These are phyloP conservation scores for Tolypeutes matacus DNA, from an alignment of 2,797 vertebrate species.

Conservation along the genomic window DNA sequence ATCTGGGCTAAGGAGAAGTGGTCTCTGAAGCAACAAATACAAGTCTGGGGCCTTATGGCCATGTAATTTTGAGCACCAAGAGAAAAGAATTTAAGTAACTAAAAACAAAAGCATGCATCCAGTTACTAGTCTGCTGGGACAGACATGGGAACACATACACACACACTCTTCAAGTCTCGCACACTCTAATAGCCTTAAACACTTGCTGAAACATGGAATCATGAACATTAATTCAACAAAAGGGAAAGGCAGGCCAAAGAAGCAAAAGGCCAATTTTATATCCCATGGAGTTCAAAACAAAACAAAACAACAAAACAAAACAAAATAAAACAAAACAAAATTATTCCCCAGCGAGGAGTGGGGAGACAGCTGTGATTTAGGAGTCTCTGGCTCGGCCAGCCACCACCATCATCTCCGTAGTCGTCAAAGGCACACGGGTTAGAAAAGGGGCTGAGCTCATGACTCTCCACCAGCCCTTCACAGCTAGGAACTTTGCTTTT, in stretches of 20 bases:
- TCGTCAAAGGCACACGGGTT: conserved; percentile 50
- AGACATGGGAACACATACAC: neutral
- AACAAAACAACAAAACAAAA: neutral
- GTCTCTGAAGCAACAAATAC: neutral
- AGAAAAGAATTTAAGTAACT: conserved; percentile 28
- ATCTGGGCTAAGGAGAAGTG: neutral
- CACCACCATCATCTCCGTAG: rapidly evolving
- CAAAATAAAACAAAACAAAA: neutral
- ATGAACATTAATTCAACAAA: conserved; percentile 29
- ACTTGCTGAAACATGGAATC: neutral
- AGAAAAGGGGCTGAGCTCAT: neutral
- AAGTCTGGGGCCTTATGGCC: neutral
- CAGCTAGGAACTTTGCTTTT: neutral
- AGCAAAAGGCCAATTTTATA: conserved; percentile 60
- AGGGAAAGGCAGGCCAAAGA: conserved; percentile 70
- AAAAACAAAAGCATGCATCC: neutral
- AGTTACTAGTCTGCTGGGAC: neutral
- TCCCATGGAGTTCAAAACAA: neutral
- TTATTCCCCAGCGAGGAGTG: neutral
- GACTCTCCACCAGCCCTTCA: neutral
- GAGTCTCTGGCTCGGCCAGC: neutral
- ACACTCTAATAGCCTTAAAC: conserved; percentile 40
- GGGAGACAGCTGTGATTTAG: neutral
- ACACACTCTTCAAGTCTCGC: neutral
- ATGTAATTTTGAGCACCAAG: conserved; percentile 61